Conservation (phyloP, 2,888 invertebrate genomes). For the Creontiades dilutus region DNA sequence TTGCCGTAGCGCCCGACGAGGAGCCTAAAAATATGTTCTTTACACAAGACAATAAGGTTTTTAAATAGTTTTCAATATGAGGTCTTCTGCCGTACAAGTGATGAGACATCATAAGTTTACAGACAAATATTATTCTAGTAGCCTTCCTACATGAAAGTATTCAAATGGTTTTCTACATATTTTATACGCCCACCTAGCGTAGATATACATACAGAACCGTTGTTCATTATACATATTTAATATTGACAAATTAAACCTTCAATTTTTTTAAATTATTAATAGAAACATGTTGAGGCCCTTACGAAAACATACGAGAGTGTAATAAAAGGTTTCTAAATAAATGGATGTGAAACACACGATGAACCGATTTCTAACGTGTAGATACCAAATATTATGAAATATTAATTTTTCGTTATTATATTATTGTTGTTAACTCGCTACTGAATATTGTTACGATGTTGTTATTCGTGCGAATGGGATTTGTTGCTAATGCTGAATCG, state of each 20-base stretch:
- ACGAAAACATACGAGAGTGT: not conserved
- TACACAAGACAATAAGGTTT: conserved; percentile 37
- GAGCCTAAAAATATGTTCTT: not conserved
- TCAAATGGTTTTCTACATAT: not conserved
- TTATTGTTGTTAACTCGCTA: conserved; percentile 12
- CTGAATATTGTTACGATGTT: not conserved
- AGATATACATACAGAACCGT: not conserved
- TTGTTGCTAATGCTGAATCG: not conserved
- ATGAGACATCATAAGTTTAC: not conserved
- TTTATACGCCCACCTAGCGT: not conserved
- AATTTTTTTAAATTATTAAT: no score
- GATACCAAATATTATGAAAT: not conserved
- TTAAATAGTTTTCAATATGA: not conserved
- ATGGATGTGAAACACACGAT: not conserved
- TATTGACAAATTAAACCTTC: no score
- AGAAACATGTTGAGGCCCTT: not conserved
- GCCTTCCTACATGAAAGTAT: not conserved
- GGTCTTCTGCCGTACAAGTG: not conserved
- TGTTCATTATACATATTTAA: not conserved
- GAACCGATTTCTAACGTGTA: not conserved
- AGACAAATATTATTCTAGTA: not conserved
- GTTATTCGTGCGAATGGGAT: not conserved
- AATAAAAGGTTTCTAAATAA: not conserved
- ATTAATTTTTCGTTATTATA: not conserved
- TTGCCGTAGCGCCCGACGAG: no score